A percentile compares a stretch with the other conserved stretches of the same genome.
These are phyloP conservation scores for Gonioctena quinquepunctata DNA, from an alignment of 1,140 invertebrate species.

Conservation along the genomic window DNA sequence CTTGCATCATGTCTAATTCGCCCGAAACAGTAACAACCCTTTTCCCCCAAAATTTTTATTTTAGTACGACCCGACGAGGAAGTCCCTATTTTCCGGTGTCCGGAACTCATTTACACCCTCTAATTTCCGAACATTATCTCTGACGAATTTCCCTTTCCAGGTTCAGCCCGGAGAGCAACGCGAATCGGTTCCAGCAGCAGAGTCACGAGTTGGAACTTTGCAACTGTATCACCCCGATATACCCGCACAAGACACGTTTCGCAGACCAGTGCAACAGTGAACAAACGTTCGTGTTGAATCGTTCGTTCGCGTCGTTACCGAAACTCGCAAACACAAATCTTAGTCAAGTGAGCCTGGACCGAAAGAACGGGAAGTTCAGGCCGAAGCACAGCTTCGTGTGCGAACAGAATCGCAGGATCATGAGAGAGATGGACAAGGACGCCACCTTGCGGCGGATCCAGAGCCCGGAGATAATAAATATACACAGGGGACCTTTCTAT, in stretches of 20 bases:
- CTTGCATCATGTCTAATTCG: not conserved
- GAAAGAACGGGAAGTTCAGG: conserved; percentile 32
- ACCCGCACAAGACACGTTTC: conserved; percentile 35
- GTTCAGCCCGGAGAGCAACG: conserved; percentile 22
- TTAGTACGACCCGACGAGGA: not conserved
- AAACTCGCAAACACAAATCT: conserved; percentile 39
- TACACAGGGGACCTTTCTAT: conserved; percentile 49
- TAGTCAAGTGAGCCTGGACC: conserved; percentile 45
- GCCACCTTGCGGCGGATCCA: conserved; percentile 43
- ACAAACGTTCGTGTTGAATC: conserved; percentile 40
- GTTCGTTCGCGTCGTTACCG: conserved; percentile 43
- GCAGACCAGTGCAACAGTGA: conserved; percentile 33
- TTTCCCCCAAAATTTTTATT: too few relatives aligned
- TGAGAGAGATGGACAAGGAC: conserved; percentile 34
- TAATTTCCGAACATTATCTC: conserved; percentile 3
- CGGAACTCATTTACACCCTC: conserved; percentile 3
- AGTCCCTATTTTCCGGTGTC: not conserved
- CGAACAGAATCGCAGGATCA: conserved; percentile 41
- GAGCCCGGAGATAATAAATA: conserved; percentile 52
- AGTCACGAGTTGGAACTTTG: conserved; percentile 42
- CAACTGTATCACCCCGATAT: conserved; percentile 42
- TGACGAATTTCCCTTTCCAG: not conserved
- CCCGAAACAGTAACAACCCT: too few relatives aligned
- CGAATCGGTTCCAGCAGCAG: conserved; percentile 27
- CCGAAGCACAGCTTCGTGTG: conserved; percentile 37